Conservation (phyloP, 92 coral and sea anemone species). For the Virgularia gustaviana region DNA sequence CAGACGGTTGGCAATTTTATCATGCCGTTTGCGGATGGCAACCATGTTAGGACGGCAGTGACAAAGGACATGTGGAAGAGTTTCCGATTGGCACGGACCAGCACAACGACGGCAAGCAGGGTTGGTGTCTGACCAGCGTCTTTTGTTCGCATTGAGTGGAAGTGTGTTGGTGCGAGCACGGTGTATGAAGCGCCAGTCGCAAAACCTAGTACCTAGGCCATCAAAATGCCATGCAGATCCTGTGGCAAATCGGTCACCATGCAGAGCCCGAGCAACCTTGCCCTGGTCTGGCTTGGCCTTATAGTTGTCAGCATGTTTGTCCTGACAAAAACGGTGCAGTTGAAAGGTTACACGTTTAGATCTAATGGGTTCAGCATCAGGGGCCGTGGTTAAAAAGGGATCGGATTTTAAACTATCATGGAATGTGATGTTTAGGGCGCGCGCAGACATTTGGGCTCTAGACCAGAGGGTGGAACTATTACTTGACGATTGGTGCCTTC, state of each 20-base stretch:
- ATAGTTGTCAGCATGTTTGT: neutral
- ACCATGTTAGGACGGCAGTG: constrained; percentile 37
- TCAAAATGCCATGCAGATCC: constrained; percentile 10
- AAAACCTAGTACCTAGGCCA: constrained; percentile 20
- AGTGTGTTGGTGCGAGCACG: constrained; percentile 41
- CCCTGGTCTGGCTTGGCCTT: constrained; percentile 24
- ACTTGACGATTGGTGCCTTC: neutral
- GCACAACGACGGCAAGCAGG: constrained; percentile 14
- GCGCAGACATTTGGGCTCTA: constrained; percentile 1
- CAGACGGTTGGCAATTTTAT: neutral
- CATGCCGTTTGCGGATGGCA: constrained; percentile 14
- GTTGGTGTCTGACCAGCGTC: neutral
- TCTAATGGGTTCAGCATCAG: neutral
- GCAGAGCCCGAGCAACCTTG: constrained; percentile 22
- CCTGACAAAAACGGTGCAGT: constrained; percentile 7
- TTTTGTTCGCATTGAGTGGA: constrained; percentile 42
- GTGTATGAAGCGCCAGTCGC: constrained; percentile 46
- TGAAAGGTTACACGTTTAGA: neutral
- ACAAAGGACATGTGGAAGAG: constrained; percentile 27
- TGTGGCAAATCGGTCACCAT: neutral
- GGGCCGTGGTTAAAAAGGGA: neutral
- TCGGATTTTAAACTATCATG: neutral
- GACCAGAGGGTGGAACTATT: constrained; percentile 30
- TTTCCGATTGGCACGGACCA: neutral
- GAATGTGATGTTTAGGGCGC: neutral